Evolutionary conservation across 1,140 invertebrate species (phyloP).

Genomic region (Brachionus rotundiformis): DNA sequence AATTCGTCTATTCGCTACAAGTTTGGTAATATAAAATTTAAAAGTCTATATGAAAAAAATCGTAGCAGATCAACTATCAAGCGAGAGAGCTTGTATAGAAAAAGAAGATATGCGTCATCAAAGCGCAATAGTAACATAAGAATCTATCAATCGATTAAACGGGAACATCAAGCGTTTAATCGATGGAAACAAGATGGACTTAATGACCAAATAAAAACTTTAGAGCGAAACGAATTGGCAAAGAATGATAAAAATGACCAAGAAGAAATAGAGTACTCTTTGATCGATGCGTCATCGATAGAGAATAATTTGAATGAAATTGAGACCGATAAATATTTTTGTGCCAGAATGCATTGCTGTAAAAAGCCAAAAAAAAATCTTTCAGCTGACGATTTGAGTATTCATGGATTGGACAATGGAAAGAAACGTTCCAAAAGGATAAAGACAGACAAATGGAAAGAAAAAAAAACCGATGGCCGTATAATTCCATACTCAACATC

Average conservation of each 20-base stretch:
- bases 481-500: conserved; percentile 29
- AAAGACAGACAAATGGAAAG: neutral
- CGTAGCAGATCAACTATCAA: neutral
- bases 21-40: neutral
- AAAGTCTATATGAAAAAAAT: conserved; percentile 30
- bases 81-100: conserved; percentile 2
- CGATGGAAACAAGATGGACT: neutral
- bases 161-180: neutral
- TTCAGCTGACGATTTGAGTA: neutral
- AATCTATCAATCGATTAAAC: conserved; percentile 10
- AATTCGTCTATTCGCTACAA: neutral
- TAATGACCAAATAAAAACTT: neutral
- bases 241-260: neutral
- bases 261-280: conserved; percentile 30
- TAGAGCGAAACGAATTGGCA: neutral
- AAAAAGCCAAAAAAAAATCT: neutral
- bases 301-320: conserved; percentile 38
- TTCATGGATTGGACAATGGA: neutral
- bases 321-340: neutral
- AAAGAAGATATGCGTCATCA: neutral
- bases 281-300: conserved; percentile 15
- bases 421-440: neutral
- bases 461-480: neutral
- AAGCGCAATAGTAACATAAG: neutral
- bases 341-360: neutral